These are phyloP conservation scores for Cinara cedri DNA, from an alignment of 2,888 invertebrate genomes.

Conservation along the genomic window DNA sequence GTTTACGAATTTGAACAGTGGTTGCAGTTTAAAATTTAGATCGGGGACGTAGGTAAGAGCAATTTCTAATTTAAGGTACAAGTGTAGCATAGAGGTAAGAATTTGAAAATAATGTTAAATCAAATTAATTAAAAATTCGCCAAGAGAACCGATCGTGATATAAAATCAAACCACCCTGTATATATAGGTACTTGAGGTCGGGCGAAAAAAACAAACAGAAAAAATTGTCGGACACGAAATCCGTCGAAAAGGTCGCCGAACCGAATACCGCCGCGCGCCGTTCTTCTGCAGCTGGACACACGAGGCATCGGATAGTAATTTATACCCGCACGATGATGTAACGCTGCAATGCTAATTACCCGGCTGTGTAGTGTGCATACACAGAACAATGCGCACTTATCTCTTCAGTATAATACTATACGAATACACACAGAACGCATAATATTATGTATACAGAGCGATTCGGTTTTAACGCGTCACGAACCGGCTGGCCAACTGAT, in stretches of 20 bases:
- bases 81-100: no score
- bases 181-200: not conserved
- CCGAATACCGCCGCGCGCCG: slow-evolving; percentile 4
- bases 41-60: no score
- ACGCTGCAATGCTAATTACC: slow-evolving; percentile 53
- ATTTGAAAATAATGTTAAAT: no score
- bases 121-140: no score
- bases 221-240: slow-evolving; percentile 41
- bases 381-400: slow-evolving; percentile 44
- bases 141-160: not conserved
- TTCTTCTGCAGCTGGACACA: slow-evolving; percentile 14
- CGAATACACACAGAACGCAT: not conserved
- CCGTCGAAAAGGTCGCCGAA: slow-evolving; percentile 49
- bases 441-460: not conserved
- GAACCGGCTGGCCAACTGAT: no score
- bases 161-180: not conserved
- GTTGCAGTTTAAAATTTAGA: no score
- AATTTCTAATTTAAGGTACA: no score
- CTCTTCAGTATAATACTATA: slow-evolving; percentile 26
- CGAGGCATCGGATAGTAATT: slow-evolving; percentile 9
- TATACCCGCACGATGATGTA: slow-evolving; percentile 51
- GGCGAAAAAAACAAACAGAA: not conserved
- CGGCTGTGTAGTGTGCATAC: slow-evolving; percentile 26
- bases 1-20: no score
- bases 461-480: no score